Conservation (phyloP, 2,797 vertebrate genomes). For the Cryptoblepharus egeriae region DNA sequence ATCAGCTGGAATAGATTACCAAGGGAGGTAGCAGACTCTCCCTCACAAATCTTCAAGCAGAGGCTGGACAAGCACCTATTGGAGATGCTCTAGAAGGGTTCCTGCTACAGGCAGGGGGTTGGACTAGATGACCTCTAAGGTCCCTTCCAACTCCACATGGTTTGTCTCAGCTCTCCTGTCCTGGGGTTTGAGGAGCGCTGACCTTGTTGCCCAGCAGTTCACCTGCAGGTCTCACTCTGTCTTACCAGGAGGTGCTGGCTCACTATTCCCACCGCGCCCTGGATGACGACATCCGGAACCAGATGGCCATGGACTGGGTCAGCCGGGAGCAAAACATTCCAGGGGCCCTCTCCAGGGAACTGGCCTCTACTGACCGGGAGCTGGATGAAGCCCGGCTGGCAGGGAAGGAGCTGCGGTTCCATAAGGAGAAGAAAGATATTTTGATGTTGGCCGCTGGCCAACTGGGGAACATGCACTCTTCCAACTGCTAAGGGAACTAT, state of each 20-base stretch:
- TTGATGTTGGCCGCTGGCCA: constrained; percentile 84
- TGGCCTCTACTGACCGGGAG: constrained; percentile 90
- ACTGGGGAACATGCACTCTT: constrained; percentile 82
- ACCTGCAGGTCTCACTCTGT: accelerated
- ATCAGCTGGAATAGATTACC: too few relatives aligned
- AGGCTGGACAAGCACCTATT: too few relatives aligned
- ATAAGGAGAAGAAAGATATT: constrained; percentile 86
- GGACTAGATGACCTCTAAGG: too few relatives aligned
- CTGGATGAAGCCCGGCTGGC: constrained; percentile 94
- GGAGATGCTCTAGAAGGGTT: too few relatives aligned
- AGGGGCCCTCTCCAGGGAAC: constrained; percentile 86
- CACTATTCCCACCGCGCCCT: constrained; percentile 97
- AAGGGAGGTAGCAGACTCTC: too few relatives aligned
- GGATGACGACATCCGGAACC: constrained; percentile 95
- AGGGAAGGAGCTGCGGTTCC: constrained; percentile 94
- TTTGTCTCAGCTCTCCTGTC: neutral
- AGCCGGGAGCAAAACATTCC: constrained; percentile 90
- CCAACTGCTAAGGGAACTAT: constrained; percentile 71
- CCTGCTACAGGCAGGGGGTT: too few relatives aligned
- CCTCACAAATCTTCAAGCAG: too few relatives aligned
- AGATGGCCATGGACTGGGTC: constrained; percentile 98
- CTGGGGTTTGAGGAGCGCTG: neutral
- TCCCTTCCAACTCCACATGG: too few relatives aligned
- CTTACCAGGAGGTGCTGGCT: constrained; percentile 91
- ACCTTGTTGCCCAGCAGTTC: neutral